Evolutionary conservation across 2,888 invertebrate genomes (phyloP).

Genomic region (Pogonocherus hispidulus): DNA sequence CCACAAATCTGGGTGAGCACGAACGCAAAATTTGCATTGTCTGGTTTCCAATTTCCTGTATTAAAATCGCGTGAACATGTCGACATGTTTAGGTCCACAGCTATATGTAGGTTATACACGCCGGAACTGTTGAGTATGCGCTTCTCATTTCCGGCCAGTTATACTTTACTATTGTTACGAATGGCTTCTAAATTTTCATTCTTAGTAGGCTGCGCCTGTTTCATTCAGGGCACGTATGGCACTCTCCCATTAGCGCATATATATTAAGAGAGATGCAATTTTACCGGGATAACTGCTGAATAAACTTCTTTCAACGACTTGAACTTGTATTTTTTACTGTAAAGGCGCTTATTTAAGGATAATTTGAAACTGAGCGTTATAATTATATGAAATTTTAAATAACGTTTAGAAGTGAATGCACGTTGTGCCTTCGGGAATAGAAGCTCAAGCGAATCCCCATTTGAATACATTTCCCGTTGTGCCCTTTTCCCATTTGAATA

Average conservation of each 20-base stretch:
- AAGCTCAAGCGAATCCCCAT: no score
- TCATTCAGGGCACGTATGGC: conserved; percentile 62
- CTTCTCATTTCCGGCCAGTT: conserved; percentile 64
- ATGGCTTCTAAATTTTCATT: conserved; percentile 52
- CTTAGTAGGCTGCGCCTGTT: conserved; percentile 50
- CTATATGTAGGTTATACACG: conserved; percentile 37
- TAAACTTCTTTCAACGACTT: conserved; percentile 57
- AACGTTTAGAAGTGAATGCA: background rate
- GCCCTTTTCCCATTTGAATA: no score
- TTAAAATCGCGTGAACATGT: conserved; percentile 53
- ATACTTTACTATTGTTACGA: conserved; percentile 56
- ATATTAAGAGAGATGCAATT: conserved; percentile 63
- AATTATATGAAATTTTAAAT: background rate
- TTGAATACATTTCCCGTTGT: no score
- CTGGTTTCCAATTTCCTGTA: conserved; percentile 66
- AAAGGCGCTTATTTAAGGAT: conserved; percentile 7
- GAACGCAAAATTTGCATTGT: conserved; percentile 59
- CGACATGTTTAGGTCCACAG: conserved; percentile 46
- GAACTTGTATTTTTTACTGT: conserved; percentile 45
- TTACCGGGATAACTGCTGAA: conserved; percentile 59
- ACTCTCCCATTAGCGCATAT: conserved; percentile 60
- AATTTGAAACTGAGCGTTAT: conserved; percentile 6
- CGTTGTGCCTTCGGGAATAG: no score
- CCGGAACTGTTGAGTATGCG: conserved; percentile 38
- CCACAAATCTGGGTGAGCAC: conserved; percentile 49